These are phyloP conservation scores for Agrypnia vestita DNA, from an alignment of 1,140 invertebrate genomes.

Conservation along the genomic window DNA sequence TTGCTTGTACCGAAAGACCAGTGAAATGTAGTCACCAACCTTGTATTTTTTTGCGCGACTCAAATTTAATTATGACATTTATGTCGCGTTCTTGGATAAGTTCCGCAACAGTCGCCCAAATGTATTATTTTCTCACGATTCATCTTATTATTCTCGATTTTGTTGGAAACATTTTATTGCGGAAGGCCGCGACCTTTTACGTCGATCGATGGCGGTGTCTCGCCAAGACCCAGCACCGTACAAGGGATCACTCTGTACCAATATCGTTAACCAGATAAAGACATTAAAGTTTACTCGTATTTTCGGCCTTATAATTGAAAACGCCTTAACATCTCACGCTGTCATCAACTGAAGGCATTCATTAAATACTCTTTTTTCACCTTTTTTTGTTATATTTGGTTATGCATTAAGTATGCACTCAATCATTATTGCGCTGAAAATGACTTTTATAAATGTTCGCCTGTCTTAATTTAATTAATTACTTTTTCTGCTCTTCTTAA, in stretches of 20 bases:
- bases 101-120: too few species aligned
- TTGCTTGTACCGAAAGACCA: too few species aligned
- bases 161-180: not conserved
- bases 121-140: too few species aligned
- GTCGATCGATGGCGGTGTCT: conserved; percentile 10
- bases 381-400: not conserved
- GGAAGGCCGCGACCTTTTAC: conserved; percentile 29
- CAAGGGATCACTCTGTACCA: not conserved
- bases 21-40: too few species aligned
- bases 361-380: conserved; percentile 15
- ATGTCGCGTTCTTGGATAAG: too few species aligned
- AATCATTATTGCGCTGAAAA: not conserved
- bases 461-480: not conserved
- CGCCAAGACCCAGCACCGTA: conserved; percentile 6
- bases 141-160: too few species aligned
- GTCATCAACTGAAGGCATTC: not conserved
- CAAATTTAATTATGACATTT: too few species aligned
- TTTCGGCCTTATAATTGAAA: conserved; percentile 34
- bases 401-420: not conserved
- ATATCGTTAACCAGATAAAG: conserved; percentile 27
- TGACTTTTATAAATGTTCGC: not conserved
- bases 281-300: conserved; percentile 34
- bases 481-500: too few species aligned
- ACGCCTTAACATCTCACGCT: not conserved
- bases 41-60: too few species aligned